These are phyloP conservation scores for Drosophila bipectinata DNA, from an alignment of 1,140 invertebrate genomes.

Conservation along the genomic window DNA sequence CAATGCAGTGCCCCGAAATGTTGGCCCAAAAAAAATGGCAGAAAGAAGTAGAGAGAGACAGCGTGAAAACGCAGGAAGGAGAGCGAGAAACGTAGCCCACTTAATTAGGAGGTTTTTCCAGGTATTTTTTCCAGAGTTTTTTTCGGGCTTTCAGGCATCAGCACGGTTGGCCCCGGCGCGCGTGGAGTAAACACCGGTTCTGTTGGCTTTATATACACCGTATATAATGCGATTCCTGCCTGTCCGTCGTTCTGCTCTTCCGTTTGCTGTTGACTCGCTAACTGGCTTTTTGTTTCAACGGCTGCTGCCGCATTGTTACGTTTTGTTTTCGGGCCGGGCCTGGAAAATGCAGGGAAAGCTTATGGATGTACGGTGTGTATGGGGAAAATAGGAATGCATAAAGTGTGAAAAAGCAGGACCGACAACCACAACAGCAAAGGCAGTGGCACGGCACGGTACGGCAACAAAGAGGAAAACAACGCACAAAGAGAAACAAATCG, in stretches of 20 bases:
- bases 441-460: conserved; percentile 12
- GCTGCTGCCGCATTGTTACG: conserved; percentile 25
- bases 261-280: conserved; percentile 35
- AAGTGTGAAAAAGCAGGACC: conserved; percentile 63
- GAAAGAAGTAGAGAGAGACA: neutral
- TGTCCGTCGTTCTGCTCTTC: conserved; percentile 17
- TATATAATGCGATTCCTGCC: conserved; percentile 45
- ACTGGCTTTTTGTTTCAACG: conserved; percentile 36
- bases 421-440: conserved; percentile 29
- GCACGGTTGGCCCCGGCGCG: conserved; percentile 13
- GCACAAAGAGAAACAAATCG: conserved; percentile 69
- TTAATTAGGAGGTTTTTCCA: conserved; percentile 70
- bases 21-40: conserved; percentile 18
- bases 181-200: conserved; percentile 41
- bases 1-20: conserved; percentile 37
- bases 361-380: neutral
- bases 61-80: neutral
- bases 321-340: conserved; percentile 15
- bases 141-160: conserved; percentile 40
- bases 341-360: conserved; percentile 19
- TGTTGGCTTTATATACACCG: conserved; percentile 15
- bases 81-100: conserved; percentile 27
- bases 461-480: conserved; percentile 33
- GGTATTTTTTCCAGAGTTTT: conserved; percentile 15
- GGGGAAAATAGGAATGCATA: conserved; percentile 59